phyloP scores from a whole-genome alignment of 2,888 invertebrate species.

The Morinoia aosen region DNA sequence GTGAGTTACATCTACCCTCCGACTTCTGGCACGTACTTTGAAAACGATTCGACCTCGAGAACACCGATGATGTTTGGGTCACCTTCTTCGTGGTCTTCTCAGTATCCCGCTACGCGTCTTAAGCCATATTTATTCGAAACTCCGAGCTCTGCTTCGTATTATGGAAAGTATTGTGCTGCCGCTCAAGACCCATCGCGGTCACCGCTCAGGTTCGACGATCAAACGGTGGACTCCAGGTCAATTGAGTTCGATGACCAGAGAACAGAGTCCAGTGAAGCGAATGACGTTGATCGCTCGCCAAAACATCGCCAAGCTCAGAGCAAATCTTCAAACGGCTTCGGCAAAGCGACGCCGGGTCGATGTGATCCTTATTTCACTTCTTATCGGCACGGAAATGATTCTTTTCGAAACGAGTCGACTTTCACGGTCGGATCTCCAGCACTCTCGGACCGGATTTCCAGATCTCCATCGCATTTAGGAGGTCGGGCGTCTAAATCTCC shows the following conservation, averaged over 20 bases:
- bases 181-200: constrained; percentile 21
- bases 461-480: neutral
- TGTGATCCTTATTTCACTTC: neutral
- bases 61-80: neutral
- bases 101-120: neutral
- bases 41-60: neutral
- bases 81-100: constrained; percentile 7
- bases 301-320: constrained; percentile 6
- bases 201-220: neutral
- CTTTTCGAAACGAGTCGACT: neutral
- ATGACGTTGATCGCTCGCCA: neutral
- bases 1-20: neutral
- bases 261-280: neutral
- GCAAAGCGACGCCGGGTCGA: neutral
- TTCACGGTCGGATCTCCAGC: constrained; percentile 21
- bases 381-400: neutral
- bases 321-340: neutral
- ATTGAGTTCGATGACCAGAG: neutral
- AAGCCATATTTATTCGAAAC: neutral
- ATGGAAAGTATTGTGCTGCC: constrained; percentile 24
- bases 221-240: neutral
- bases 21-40: neutral
- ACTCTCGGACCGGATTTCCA: constrained; percentile 9
- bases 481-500: constrained; percentile 23
- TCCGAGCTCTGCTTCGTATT: neutral